Percentiles rank a stretch among this genome's conserved stretches.
Conservation (phyloP, 2,113 vertebrate species). For the Lasiurus cinereus region DNA sequence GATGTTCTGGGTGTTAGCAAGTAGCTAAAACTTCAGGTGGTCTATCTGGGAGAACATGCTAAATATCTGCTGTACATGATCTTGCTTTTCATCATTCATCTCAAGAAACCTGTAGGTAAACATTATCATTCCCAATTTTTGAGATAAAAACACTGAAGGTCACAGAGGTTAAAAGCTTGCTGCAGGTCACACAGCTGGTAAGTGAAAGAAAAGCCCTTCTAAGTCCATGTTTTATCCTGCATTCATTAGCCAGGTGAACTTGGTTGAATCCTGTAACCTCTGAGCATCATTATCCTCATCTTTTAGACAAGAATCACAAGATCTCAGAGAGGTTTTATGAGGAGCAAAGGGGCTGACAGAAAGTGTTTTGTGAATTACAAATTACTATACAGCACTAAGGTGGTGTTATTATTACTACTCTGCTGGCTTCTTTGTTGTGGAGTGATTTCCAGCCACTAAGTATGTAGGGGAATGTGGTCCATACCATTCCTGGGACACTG, state of each 20-base stretch:
- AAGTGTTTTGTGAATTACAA: background rate
- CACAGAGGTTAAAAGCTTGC: slow-evolving; percentile 14
- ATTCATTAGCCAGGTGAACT: background rate
- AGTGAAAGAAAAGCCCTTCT: background rate
- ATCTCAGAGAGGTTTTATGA: background rate
- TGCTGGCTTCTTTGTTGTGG: background rate
- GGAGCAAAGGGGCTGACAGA: background rate
- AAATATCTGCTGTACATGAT: background rate
- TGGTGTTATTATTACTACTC: background rate
- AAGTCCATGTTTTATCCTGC: background rate
- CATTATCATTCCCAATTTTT: background rate
- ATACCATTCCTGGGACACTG: no score
- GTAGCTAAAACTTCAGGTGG: background rate
- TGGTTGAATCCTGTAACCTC: background rate
- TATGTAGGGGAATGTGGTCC: background rate
- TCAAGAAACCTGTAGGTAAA: background rate
- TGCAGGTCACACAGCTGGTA: background rate
- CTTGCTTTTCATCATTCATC: background rate
- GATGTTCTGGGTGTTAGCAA: background rate
- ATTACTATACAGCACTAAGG: background rate
- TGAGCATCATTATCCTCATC: background rate
- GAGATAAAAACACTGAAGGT: background rate
- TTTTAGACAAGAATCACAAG: background rate
- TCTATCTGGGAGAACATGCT: background rate
- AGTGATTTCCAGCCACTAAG: background rate